Evolutionary conservation across 2,797 vertebrate genomes (phyloP), one percentile per base, ranked within the genome.

Genomic region (Chaetophractus vellerosus): DNA sequence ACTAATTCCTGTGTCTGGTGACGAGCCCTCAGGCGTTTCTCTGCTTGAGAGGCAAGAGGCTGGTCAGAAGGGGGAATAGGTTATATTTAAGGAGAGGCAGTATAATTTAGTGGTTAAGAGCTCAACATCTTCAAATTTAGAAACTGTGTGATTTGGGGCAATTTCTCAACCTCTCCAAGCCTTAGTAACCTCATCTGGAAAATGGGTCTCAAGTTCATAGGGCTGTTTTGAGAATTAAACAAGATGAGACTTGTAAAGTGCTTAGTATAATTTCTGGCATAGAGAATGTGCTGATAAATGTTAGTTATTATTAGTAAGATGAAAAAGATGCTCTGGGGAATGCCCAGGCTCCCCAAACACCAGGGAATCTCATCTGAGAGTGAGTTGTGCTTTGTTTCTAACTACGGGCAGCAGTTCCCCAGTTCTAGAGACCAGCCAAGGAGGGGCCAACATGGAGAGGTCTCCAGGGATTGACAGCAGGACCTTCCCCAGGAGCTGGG

Each of bases 301-400:
- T 48, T 61, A 48, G 36, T 81, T 90, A 83, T 55, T 69, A n/a
- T 75, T 26, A 26, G 75, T 55, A 91, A 90, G 61, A 66, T n/a
- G 61, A 74, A 90, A 80, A 95, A 45, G 50, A 36, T 79, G 45
- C 15, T 45, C 74, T 83, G 36, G 45, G 45, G 71, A 90, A 24
- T 33, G 50, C 57, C 33, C 21, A 45, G 23, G 31, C 33, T 81
- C 31, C 57, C 23, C 18, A 50, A 48, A n/a, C 0, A 28, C 14
- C 12, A 45, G 45, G 38, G 8, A 74, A 48, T 61, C 61, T 81
- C 41, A 66, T 57, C 8, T 14, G 19, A 16, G 66, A 48, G 33
- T 82, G n/a, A 69, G 41, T 85, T 74, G 33, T 63, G 81, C 88
- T 84, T 48, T 63, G 23, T 33, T 93, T 69, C n/a, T 0, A 5